These are phyloP conservation scores for Onchidella celtica DNA, from an alignment of 2,888 invertebrate species.

Conservation along the genomic window DNA sequence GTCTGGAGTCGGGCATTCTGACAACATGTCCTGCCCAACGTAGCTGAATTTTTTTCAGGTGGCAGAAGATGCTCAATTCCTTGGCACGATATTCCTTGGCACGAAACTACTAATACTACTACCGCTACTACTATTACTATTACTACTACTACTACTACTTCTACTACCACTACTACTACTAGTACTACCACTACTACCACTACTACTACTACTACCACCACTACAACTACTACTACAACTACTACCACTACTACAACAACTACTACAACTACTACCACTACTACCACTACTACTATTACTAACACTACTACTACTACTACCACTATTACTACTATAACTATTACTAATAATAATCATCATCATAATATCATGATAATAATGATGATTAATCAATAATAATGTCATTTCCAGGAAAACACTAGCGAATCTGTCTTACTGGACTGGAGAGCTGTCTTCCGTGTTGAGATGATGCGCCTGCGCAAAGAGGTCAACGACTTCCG, in stretches of 20 bases:
- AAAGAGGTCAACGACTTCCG: constrained; percentile 38
- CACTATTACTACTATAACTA: neutral
- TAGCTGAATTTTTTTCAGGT: too few relatives aligned
- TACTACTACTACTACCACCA: constrained; percentile 28
- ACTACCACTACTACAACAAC: constrained; percentile 16
- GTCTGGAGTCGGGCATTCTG: too few relatives aligned
- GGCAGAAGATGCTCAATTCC: too few relatives aligned
- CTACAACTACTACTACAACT: constrained; percentile 24
- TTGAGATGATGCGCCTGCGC: constrained; percentile 42
- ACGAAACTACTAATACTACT: neutral
- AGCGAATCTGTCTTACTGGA: too few relatives aligned
- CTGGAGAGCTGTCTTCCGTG: constrained; percentile 36
- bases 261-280: constrained; percentile 19
- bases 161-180: constrained; percentile 12
- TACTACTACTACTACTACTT: constrained; percentile 1
- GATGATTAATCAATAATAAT: too few relatives aligned
- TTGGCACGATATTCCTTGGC: too few relatives aligned
- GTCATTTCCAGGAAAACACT: too few relatives aligned
- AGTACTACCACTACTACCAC: constrained; percentile 1
- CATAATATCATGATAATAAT: too few relatives aligned
- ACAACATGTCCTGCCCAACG: too few relatives aligned
- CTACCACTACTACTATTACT: constrained; percentile 24
- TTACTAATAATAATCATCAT: constrained; percentile 7
- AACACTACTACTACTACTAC: constrained; percentile 15
- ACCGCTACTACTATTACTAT: neutral